phyloP scores from a whole-genome alignment of 2,113 vertebrate genomes.

The Saimiri boliviensis region DNA sequence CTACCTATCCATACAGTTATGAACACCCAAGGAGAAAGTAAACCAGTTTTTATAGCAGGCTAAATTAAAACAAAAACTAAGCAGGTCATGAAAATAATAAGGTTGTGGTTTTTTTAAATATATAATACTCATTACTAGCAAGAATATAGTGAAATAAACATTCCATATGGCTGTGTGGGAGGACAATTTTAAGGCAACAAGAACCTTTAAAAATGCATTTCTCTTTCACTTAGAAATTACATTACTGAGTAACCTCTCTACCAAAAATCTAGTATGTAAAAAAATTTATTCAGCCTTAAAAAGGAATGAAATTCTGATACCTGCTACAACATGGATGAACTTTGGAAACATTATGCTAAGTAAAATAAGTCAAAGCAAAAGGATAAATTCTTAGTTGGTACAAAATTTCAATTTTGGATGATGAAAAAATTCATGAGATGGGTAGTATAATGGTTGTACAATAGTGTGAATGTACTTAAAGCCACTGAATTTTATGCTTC shows the following conservation, averaged over 20 bases:
- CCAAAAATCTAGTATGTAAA: background rate
- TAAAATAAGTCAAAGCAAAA: background rate
- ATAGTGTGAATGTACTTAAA: background rate
- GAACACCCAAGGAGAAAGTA: background rate
- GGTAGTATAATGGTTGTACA: background rate
- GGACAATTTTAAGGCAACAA: background rate
- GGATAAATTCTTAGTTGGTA: background rate
- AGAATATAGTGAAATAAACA: slow-evolving; percentile 9
- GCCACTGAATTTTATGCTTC: background rate
- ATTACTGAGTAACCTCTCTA: background rate
- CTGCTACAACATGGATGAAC: background rate
- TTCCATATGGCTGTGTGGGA: background rate
- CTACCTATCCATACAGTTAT: background rate
- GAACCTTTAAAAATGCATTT: background rate
- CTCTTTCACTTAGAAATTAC: background rate
- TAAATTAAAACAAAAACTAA: slow-evolving; percentile 8
- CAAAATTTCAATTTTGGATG: background rate
- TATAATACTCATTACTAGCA: background rate
- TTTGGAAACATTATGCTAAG: background rate
- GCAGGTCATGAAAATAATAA: background rate
- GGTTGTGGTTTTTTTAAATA: background rate
- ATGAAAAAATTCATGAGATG: background rate
- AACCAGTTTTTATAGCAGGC: background rate
- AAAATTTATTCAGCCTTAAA: background rate
- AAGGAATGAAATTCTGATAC: background rate